Conservation (phyloP, 2,113 vertebrate species). For the Echinops telfairi region DNA sequence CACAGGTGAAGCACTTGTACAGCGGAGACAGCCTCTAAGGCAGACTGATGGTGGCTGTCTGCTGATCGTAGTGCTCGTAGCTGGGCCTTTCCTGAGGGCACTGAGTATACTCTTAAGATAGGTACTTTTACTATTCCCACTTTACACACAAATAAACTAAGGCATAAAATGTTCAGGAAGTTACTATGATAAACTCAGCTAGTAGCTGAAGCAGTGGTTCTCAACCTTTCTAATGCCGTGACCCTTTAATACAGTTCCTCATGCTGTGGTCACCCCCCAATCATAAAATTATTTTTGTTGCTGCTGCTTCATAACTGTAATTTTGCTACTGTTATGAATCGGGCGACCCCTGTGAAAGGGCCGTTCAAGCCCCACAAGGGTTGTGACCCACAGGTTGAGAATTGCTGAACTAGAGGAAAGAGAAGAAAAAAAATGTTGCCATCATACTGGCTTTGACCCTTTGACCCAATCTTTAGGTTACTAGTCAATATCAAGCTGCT, state of each 20-base stretch:
- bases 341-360: too few species aligned
- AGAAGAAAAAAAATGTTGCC: neutral
- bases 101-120: neutral
- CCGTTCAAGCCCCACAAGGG: too few species aligned
- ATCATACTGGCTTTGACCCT: neutral
- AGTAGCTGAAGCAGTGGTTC: too few species aligned
- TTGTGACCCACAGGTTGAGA: too few species aligned
- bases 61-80: neutral
- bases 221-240: too few species aligned
- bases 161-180: neutral
- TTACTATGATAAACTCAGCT: constrained; percentile 13
- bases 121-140: neutral
- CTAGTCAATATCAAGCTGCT: neutral
- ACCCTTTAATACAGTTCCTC: too few species aligned
- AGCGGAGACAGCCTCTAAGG: neutral
- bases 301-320: too few species aligned
- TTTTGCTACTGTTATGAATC: too few species aligned
- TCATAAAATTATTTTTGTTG: too few species aligned
- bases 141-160: constrained; percentile 21
- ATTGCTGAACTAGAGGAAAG: too few species aligned
- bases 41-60: too few species aligned
- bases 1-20: neutral
- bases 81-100: neutral
- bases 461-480: neutral
- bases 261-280: too few species aligned